These are phyloP conservation scores for Chrysina gloriosa DNA, from an alignment of 2,888 invertebrate genomes.

Conservation along the genomic window DNA sequence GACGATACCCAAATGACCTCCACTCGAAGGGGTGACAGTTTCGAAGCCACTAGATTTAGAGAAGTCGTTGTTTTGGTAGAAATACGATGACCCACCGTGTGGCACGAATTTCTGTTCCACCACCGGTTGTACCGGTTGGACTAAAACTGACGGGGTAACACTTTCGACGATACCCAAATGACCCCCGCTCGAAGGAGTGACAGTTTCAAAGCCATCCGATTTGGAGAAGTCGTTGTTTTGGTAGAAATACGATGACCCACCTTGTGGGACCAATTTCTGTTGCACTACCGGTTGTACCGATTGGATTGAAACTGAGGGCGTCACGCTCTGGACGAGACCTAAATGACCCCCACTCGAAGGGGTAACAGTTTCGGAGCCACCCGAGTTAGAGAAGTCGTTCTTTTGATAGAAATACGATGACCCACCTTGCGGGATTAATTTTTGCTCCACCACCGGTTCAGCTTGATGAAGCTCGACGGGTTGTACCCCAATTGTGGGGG, in stretches of 20 bases:
- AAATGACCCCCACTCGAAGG: not conserved
- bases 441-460: not conserved
- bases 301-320: constrained; percentile 8
- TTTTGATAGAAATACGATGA: constrained; percentile 15
- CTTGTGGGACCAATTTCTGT: not conserved
- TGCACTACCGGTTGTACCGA: not conserved
- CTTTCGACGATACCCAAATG: not conserved
- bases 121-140: not conserved
- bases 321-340: not conserved
- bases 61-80: constrained; percentile 1
- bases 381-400: not conserved
- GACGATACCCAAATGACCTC: not conserved
- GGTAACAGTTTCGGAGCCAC: not conserved
- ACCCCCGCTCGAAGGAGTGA: not conserved
- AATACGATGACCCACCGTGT: constrained; percentile 6
- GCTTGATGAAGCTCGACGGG: not conserved
- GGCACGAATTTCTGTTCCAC: not conserved
- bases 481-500: not conserved
- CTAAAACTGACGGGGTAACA: not conserved
- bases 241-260: constrained; percentile 9
- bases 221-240: not conserved
- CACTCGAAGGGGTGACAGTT: not conserved
- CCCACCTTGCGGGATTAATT: not conserved
- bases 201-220: not conserved
- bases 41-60: not conserved